phyloP scores from a whole-genome alignment of 2,113 vertebrate genomes.

The Lipotes vexillifer region DNA sequence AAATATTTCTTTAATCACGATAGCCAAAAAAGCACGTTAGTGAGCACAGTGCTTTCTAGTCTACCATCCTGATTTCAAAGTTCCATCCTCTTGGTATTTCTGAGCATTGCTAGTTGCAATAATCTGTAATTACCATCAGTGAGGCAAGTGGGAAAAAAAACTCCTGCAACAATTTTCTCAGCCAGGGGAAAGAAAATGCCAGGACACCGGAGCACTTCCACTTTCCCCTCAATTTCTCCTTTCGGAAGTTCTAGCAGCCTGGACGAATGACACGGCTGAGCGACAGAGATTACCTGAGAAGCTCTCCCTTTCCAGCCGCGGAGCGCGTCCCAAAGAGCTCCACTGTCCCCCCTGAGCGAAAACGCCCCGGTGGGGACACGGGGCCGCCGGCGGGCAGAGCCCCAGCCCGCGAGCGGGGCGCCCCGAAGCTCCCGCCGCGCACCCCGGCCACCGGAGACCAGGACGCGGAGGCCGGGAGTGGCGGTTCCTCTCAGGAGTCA shows the following conservation, averaged over 20 bases:
- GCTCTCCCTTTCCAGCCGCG: conserved; percentile 63
- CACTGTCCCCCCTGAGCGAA: no score
- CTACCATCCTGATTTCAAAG: background rate
- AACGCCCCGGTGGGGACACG: no score
- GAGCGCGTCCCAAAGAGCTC: conserved; percentile 63
- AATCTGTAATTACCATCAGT: conserved; percentile 44
- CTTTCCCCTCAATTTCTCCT: background rate
- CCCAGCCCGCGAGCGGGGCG: background rate
- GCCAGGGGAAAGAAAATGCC: background rate
- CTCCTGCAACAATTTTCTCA: background rate
- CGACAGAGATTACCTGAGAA: conserved; percentile 56
- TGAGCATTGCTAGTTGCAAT: background rate
- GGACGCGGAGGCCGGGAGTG: background rate
- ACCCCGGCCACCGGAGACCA: background rate
- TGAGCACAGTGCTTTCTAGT: background rate
- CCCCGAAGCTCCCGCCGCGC: background rate
- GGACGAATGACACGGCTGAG: background rate
- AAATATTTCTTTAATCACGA: background rate
- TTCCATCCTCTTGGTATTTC: background rate
- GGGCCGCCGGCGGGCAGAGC: background rate
- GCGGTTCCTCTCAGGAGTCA: background rate
- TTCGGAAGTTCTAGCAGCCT: background rate
- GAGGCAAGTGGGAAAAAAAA: conserved; percentile 30
- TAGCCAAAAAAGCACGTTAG: background rate
- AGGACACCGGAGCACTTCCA: background rate